Percentiles rank a stretch among this genome's conserved stretches.
Evolutionary conservation across 2,888 invertebrate species (phyloP).

Genomic region (Sepiola atlantica): DNA sequence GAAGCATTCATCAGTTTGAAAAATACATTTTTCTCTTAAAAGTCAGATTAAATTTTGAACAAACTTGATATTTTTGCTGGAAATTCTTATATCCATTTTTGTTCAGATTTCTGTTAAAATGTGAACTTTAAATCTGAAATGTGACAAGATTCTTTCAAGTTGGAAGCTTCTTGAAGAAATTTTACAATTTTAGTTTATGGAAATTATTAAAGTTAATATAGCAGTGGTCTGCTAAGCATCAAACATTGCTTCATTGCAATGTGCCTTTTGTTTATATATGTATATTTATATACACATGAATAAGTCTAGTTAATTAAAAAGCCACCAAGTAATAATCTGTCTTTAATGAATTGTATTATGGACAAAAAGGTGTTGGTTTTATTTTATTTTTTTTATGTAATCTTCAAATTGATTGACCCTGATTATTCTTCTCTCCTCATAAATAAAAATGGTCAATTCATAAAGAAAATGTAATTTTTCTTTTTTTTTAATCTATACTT

Average conservation of each 20-base stretch:
- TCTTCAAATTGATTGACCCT: neutral
- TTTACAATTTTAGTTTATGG: neutral
- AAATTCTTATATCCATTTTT: neutral
- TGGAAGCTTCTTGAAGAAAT: no score
- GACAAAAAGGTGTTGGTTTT: neutral
- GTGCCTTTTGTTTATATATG: neutral
- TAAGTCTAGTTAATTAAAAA: neutral
- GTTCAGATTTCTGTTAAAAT: no score
- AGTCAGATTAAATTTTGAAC: neutral
- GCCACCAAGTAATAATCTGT: neutral
- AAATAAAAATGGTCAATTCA: neutral
- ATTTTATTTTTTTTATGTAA: neutral
- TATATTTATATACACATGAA: neutral
- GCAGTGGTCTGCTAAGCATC: neutral
- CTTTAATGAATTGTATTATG: no score
- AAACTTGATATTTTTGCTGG: neutral
- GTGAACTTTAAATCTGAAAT: neutral
- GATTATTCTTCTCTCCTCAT: neutral
- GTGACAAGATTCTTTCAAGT: neutral
- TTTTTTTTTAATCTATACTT: no score
- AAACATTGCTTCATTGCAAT: neutral
- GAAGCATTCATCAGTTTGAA: neutral
- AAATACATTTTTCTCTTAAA: neutral
- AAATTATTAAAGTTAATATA: neutral
- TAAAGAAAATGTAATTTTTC: neutral